Base-by-base conservation (phyloP, 2,113 vertebrate genomes). In the Rousettus leschenaultii region DNA sequence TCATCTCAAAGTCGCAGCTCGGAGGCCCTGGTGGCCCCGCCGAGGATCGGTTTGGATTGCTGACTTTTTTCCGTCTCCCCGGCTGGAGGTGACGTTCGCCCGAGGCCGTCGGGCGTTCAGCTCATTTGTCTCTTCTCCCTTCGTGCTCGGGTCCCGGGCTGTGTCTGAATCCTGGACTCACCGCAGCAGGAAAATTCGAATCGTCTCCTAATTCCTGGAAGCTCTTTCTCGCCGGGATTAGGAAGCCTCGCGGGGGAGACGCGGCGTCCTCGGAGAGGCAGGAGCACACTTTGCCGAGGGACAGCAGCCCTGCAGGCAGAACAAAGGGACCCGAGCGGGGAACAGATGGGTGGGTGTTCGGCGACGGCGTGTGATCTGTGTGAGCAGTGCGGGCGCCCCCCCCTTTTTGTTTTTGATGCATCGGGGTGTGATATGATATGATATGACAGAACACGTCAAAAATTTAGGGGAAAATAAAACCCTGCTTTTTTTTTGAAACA, bases 401-500 rank as follows among this genome's bases (percentile, higher is more conserved):
- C 89, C n/a, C 35, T 95, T 91, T 96, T 89, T 98, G 97, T 95
- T 98, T 98, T 97, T 98, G 98, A 98, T 98, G 96, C 97, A 96
- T 98, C 94, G 94, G 97, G 97, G 95, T 98, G 98, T 97, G 96
- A 98, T 98, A 89, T 97, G 98, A 98, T 98, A 97, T 97, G 98
- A 97, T 98, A 98, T 98, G 98, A 98, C 98, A 98, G 98, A 97
- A 98, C 93, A 94, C 98, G 98, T 98, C 98, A 98, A 97, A 98
- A 98, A 98, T 97, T 98, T 98, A 97, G 97, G 98, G 98, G 98
- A 98, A 98, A 98, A 98, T 98, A 98, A 99, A 98, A 98, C 97
- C 97, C 97, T 90, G 88, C 21, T 7, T 95, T 97, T 96, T 97
- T 98, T 98, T 97, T 94, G 61, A 97, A 96, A 98, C 98, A 98